These are phyloP conservation scores for Tricholaema leucomelas DNA, from an alignment of 2,113 vertebrate species.

Conservation along the genomic window DNA sequence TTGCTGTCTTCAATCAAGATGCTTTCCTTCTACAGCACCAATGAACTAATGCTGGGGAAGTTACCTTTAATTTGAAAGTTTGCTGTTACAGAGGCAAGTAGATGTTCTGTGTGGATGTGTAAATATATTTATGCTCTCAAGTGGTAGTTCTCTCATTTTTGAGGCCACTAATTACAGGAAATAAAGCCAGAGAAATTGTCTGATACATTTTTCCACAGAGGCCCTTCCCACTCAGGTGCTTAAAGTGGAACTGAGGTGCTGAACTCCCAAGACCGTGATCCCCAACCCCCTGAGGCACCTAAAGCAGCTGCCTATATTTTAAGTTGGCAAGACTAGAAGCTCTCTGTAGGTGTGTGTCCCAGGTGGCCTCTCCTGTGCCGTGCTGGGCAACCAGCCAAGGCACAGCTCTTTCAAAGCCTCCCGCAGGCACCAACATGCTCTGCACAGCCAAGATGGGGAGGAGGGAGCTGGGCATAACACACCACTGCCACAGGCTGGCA, in stretches of 20 bases:
- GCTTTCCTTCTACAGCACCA: constrained; percentile 24
- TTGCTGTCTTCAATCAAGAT: constrained; percentile 35
- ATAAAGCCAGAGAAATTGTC: constrained; percentile 66
- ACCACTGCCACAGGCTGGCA: accelerated
- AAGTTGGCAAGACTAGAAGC: constrained; percentile 2
- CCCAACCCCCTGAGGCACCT: constrained; percentile 33
- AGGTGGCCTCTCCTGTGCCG: background rate
- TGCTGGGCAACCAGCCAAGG: background rate
- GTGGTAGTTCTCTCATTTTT: constrained; percentile 55
- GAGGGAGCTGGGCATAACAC: background rate
- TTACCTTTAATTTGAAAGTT: constrained; percentile 68
- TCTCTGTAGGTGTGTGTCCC: background rate
- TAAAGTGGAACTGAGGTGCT: constrained; percentile 28
- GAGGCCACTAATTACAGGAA: constrained; percentile 63
- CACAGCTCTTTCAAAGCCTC: background rate
- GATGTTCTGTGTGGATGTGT: constrained; percentile 41
- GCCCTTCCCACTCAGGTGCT: background rate
- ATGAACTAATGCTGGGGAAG: constrained; percentile 34
- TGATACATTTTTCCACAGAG: constrained; percentile 43
- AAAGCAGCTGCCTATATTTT: constrained; percentile 17
- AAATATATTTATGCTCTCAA: constrained; percentile 49
- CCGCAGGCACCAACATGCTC: background rate
- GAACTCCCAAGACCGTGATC: constrained; percentile 32
- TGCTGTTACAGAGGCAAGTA: constrained; percentile 44
- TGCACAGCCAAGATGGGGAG: background rate